A percentile compares a stretch with the other conserved stretches of the same genome.
These are phyloP conservation scores for Cyclopterus lumpus DNA, from an alignment of 2,797 vertebrate species.

Conservation along the genomic window DNA sequence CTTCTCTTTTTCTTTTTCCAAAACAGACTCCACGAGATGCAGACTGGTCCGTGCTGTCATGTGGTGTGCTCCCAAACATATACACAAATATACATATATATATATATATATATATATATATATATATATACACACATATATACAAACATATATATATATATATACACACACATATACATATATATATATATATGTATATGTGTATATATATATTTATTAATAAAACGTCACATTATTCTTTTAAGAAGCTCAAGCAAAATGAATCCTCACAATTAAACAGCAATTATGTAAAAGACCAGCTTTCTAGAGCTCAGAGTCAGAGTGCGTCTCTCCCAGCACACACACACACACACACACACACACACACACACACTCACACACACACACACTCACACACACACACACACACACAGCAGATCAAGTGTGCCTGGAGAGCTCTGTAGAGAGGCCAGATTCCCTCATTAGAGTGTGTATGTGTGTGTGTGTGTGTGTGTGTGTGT, in stretches of 20 bases:
- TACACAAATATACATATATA: no score
- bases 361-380: slow-evolving; percentile 40
- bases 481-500: no score
- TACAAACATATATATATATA: no score
- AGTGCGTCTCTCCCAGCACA: slow-evolving; percentile 56
- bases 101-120: no score
- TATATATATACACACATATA: no score
- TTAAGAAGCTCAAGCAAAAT: no score
- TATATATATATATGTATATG: no score
- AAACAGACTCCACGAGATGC: slow-evolving; percentile 59
- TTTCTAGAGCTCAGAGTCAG: slow-evolving; percentile 47
- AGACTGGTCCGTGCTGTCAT: slow-evolving; percentile 48
- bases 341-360: slow-evolving; percentile 41
- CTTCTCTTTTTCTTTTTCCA: slow-evolving; percentile 37
- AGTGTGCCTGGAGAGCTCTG: slow-evolving; percentile 77
- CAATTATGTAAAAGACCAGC: no score
- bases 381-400: slow-evolving; percentile 39
- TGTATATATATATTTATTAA: no score
- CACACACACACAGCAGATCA: slow-evolving; percentile 74
- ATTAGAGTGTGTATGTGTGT: slow-evolving; percentile 82
- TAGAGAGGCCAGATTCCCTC: slow-evolving; percentile 81
- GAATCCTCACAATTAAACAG: no score
- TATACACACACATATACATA: no score
- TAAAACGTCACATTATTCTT: no score
- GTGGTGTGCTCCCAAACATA: slow-evolving; percentile 35